These are phyloP conservation scores for Scaptomyza flava DNA, from an alignment of 2,888 invertebrate species.

Conservation along the genomic window DNA sequence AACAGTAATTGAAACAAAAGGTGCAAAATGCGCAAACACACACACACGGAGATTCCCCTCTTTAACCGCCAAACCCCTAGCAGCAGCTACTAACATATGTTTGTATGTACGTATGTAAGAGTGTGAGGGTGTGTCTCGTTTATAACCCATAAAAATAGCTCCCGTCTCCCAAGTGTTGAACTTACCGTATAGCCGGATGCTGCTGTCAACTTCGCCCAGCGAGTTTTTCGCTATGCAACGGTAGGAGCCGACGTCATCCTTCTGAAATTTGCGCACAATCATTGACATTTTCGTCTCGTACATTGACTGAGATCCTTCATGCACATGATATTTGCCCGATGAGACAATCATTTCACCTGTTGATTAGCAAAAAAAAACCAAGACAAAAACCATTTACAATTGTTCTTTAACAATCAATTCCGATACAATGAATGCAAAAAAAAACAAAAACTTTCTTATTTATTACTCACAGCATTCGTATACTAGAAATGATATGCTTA, in stretches of 20 bases:
- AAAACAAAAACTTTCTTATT: no score
- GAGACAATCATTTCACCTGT: conserved; percentile 94
- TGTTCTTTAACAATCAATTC: neutral
- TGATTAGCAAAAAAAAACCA: conserved; percentile 29
- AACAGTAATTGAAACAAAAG: conserved; percentile 77
- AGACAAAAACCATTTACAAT: no score
- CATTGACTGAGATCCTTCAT: conserved; percentile 88
- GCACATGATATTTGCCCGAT: conserved; percentile 91
- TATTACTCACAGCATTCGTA: no score
- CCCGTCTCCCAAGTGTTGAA: conserved; percentile 17
- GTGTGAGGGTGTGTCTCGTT: conserved; percentile 32
- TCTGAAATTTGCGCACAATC: conserved; percentile 90
- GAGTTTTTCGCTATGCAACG: conserved; percentile 94
- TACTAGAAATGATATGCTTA: no score
- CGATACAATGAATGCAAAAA: neutral
- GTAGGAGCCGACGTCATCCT: conserved; percentile 92
- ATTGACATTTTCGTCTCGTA: conserved; percentile 94
- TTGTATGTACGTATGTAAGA: no score
- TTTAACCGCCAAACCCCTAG: no score
- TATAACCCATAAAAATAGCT: conserved; percentile 45
- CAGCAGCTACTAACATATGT: neutral
- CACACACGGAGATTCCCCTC: neutral
- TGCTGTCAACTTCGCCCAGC: conserved; percentile 94
- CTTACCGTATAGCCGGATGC: conserved; percentile 93
- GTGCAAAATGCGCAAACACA: conserved; percentile 22